Conservation (phyloP, 2,888 invertebrate genomes). For the Agrotis clavis region DNA sequence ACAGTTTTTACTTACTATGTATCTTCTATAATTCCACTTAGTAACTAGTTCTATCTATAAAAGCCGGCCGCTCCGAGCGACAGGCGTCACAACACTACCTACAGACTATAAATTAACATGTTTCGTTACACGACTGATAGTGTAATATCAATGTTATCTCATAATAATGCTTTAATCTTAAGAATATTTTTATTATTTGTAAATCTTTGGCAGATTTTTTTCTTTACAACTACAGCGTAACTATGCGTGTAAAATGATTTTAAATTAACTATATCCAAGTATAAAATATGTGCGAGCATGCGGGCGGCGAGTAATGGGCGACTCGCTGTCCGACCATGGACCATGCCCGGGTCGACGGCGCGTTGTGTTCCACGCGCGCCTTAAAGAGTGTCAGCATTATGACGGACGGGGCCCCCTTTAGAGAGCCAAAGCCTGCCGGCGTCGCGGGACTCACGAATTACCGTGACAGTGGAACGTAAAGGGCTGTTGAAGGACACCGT, state of each 20-base stretch:
- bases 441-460: no score
- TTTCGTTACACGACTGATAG: slow-evolving; percentile 5
- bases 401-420: no score
- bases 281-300: neutral
- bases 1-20: slow-evolving; percentile 27
- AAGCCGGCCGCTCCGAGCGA: slow-evolving; percentile 24
- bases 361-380: no score
- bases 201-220: neutral
- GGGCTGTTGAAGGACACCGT: no score
- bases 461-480: no score
- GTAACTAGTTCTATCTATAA: neutral
- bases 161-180: slow-evolving; percentile 22
- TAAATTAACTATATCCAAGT: neutral
- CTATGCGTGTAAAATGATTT: neutral
- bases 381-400: no score
- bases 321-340: no score
- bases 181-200: slow-evolving; percentile 9
- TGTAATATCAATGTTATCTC: slow-evolving; percentile 25
- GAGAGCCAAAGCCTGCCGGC: no score
- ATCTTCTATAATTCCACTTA: neutral
- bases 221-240: neutral
- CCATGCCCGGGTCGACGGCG: no score
- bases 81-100: slow-evolving; percentile 39
- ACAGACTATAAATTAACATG: slow-evolving; percentile 39
- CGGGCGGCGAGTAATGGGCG: no score